A percentile compares a stretch with the other conserved stretches of the same genome.
Conservation (phyloP, 2,113 vertebrate species). For the Parus major region DNA sequence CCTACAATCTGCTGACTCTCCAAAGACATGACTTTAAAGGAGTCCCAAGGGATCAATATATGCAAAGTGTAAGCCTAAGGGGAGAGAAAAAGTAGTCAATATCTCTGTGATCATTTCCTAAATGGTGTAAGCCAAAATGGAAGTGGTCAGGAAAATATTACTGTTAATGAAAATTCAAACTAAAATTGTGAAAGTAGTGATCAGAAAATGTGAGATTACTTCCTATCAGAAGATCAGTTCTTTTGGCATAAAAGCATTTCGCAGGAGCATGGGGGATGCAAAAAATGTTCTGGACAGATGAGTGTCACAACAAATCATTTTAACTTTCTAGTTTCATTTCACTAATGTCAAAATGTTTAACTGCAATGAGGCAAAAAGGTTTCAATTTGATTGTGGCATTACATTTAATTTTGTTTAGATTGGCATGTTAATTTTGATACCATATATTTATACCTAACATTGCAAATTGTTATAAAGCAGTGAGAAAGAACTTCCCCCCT, state of each 20-base stretch:
- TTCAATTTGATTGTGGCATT: conserved; percentile 23
- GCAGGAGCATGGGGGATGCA: background rate
- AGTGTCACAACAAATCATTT: conserved; percentile 45
- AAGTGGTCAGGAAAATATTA: background rate
- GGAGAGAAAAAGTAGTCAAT: background rate
- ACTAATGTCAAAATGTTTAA: conserved; percentile 53
- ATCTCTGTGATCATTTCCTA: background rate
- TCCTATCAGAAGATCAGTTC: background rate
- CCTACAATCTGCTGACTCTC: background rate
- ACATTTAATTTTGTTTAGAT: conserved; percentile 56
- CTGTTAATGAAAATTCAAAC: background rate
- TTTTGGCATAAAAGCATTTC: background rate
- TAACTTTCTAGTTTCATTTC: conserved; percentile 29
- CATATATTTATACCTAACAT: conserved; percentile 38
- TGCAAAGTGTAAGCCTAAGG: background rate
- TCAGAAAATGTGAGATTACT: background rate
- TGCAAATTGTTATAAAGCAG: conserved; percentile 17
- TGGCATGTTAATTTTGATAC: conserved; percentile 46
- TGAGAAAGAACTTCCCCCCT: background rate
- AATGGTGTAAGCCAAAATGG: background rate
- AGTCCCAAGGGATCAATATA: background rate
- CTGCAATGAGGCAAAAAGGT: conserved; percentile 29
- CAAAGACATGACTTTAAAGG: background rate
- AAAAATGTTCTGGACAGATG: background rate
- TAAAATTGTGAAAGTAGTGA: background rate